phyloP scores from a whole-genome alignment of 2,888 invertebrate species.

The Physocephala rufipes region DNA sequence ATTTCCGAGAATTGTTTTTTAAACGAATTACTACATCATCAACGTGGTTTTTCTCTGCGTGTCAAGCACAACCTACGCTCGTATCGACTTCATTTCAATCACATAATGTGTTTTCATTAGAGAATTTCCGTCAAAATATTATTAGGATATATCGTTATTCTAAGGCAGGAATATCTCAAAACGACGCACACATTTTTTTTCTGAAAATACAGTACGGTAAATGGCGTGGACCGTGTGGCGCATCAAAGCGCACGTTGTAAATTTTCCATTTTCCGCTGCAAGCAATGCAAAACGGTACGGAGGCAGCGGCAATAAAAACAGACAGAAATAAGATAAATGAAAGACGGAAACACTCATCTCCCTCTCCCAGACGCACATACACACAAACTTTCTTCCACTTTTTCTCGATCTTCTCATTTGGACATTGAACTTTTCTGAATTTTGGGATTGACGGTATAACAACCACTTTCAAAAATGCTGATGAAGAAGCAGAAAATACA shows the following conservation, averaged over 20 bases:
- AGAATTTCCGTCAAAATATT: no score
- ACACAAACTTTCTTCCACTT: neutral
- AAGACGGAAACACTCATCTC: conserved; percentile 42
- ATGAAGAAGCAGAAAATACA: neutral
- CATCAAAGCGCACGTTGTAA: neutral
- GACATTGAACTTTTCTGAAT: conserved; percentile 33
- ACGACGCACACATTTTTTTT: no score
- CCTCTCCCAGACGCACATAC: neutral
- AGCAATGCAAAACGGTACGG: conserved; percentile 2
- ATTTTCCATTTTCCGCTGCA: conserved; percentile 19
- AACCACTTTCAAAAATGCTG: conserved; percentile 31
- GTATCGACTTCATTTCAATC: no score
- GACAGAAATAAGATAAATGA: conserved; percentile 28
- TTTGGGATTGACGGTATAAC: neutral
- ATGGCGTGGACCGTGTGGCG: conserved; percentile 11
- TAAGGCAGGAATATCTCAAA: no score
- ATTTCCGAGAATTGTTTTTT: no score
- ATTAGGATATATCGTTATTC: no score
- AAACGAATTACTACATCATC: no score
- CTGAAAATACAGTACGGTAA: no score
- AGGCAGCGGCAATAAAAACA: neutral
- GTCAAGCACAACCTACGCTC: no score
- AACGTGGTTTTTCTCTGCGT: no score
- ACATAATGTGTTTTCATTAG: no score
- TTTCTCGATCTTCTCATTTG: conserved; percentile 10